Evolutionary conservation across 2,113 vertebrate genomes (phyloP).

Genomic region (Cacatua alba): DNA sequence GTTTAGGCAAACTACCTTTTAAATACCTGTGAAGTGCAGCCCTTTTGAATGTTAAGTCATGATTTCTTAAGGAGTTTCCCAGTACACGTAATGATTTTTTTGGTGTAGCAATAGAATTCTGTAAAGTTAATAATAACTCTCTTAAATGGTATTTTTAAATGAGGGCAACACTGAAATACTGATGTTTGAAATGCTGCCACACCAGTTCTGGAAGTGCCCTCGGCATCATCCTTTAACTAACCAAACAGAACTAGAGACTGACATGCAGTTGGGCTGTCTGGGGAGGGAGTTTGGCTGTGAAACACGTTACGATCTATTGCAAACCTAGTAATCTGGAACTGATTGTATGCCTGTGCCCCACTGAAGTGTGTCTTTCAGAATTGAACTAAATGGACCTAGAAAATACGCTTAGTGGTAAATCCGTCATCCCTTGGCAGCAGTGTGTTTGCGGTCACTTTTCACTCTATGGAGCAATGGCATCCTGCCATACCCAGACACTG

Average conservation of each 20-base stretch:
- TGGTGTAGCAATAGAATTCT: background rate
- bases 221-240: background rate
- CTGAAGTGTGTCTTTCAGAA: background rate
- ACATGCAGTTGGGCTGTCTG: too few species aligned
- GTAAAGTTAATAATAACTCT: background rate
- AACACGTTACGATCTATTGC: rapidly evolving
- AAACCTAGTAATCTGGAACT: background rate
- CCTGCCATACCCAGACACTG: background rate
- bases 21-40: background rate
- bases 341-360: background rate
- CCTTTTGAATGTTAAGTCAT: background rate
- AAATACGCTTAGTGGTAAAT: background rate
- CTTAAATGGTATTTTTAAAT: background rate
- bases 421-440: background rate
- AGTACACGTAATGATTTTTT: background rate
- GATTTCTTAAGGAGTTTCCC: background rate
- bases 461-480: rapidly evolving
- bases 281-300: too few species aligned
- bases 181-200: background rate
- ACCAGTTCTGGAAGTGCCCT: background rate
- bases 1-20: background rate
- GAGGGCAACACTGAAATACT: background rate
- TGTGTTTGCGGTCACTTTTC: rapidly evolving
- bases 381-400: background rate
- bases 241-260: background rate